A percentile compares a stretch with the other conserved stretches of the same genome.
Conservation (phyloP, 2,113 vertebrate species). For the Clarias gariepinus region DNA sequence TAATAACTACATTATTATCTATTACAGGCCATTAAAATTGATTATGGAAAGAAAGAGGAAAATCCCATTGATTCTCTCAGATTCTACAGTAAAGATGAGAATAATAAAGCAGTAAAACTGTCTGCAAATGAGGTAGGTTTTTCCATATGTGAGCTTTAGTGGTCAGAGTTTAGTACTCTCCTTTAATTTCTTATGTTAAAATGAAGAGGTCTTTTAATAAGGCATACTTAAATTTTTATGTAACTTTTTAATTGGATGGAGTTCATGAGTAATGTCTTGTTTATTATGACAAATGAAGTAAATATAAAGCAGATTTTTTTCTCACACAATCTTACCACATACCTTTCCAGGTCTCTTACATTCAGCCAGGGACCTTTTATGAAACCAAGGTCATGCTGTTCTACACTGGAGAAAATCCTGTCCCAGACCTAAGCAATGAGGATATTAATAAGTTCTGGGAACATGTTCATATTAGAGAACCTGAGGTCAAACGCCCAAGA, state of each 20-base stretch:
- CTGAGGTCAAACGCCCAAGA: neutral
- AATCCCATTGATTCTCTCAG: constrained; percentile 13
- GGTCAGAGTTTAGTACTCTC: neutral
- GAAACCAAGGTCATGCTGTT: constrained; percentile 10
- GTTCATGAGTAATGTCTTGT: neutral
- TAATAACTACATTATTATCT: no score
- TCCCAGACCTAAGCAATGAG: neutral
- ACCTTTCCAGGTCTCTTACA: neutral
- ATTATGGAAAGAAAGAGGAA: neutral
- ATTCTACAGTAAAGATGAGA: constrained; percentile 15
- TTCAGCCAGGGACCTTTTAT: neutral
- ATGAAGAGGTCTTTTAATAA: no score
- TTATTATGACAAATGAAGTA: neutral
- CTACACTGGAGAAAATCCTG: neutral
- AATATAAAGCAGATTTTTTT: neutral
- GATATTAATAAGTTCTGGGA: neutral
- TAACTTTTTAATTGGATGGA: neutral
- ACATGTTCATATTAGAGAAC: constrained; percentile 5
- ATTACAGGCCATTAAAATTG: neutral
- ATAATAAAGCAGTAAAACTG: neutral
- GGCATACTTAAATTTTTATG: neutral
- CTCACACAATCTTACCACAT: neutral
- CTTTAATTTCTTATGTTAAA: neutral
- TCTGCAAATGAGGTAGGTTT: neutral
- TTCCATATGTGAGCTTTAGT: neutral